These are phyloP conservation scores for Phalloptychus januarius DNA, from an alignment of 2,797 vertebrate species.

Conservation along the genomic window DNA sequence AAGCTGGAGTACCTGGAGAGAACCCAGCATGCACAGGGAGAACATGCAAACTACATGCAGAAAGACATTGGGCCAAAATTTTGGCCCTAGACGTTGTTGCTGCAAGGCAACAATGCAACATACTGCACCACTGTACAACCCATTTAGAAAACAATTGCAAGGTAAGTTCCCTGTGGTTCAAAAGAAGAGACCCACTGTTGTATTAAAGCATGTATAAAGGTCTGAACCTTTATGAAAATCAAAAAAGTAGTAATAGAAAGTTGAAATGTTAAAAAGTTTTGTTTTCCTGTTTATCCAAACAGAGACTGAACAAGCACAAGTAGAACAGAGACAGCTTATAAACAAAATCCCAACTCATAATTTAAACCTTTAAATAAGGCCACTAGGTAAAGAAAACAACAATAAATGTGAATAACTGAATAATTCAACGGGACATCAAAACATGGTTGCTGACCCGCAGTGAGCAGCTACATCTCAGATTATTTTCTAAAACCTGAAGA, in stretches of 20 bases:
- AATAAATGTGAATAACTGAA: neutral
- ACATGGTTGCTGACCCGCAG: neutral
- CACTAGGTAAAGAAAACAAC: neutral
- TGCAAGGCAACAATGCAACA: neutral
- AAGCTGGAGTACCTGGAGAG: neutral
- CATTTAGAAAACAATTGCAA: neutral
- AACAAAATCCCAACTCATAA: neutral
- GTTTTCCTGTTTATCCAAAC: neutral
- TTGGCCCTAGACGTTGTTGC: neutral
- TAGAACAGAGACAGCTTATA: neutral
- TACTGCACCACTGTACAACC: neutral
- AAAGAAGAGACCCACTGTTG: neutral
- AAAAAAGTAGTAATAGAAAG: neutral
- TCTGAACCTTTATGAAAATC: neutral
- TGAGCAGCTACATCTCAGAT: neutral
- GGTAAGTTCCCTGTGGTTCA: neutral
- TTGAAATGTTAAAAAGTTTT: neutral
- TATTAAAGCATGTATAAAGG: neutral
- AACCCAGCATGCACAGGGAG: neutral
- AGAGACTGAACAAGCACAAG: neutral
- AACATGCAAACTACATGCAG: neutral
- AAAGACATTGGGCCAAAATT: neutral
- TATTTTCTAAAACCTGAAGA: neutral
- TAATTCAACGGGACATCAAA: slow-evolving; percentile 1
- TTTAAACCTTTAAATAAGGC: neutral